A percentile compares a stretch with the other conserved stretches of the same genome.
Evolutionary conservation across 2,888 invertebrate genomes (phyloP).

Genomic region (Tanytarsus gracilentus): DNA sequence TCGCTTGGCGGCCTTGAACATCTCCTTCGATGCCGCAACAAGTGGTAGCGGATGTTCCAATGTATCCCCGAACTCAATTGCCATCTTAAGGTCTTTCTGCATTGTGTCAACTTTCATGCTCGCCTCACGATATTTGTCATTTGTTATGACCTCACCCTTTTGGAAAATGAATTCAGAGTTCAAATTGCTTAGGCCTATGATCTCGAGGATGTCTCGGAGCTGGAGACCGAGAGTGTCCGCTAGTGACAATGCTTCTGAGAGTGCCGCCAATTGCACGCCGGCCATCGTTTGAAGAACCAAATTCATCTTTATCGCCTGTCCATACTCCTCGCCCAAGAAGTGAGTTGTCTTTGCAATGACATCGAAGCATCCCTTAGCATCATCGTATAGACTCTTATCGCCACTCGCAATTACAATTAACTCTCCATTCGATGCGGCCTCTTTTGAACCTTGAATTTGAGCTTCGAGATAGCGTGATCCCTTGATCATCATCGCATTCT

Average conservation of each 20-base stretch:
- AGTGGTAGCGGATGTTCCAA: constrained; percentile 86
- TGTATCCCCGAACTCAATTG: constrained; percentile 77
- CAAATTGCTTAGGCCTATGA: constrained; percentile 73
- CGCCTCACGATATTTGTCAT: constrained; percentile 16
- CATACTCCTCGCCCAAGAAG: constrained; percentile 76
- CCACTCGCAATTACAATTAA: constrained; percentile 87
- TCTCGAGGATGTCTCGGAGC: constrained; percentile 81
- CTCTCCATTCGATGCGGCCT: constrained; percentile 82
- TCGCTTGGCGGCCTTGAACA: constrained; percentile 91
- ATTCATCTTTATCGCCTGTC: constrained; percentile 91
- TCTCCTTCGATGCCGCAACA: constrained; percentile 88
- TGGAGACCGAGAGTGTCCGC: constrained; percentile 87
- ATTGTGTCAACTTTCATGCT: constrained; percentile 60
- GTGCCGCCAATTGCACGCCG: constrained; percentile 81
- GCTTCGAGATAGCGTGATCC: constrained; percentile 83
- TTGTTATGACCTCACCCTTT: constrained; percentile 63
- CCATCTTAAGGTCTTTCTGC: constrained; percentile 90
- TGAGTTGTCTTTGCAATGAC: constrained; percentile 91
- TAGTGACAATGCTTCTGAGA: constrained; percentile 83
- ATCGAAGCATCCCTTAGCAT: constrained; percentile 89
- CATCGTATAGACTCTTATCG: constrained; percentile 80
- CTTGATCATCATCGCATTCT: constrained; percentile 77
- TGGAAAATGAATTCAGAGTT: constrained; percentile 73
- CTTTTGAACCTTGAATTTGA: constrained; percentile 82
- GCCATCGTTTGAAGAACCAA: constrained; percentile 81